A percentile compares a stretch with the other conserved stretches of the same genome.
Evolutionary conservation across 1,140 invertebrate genomes (phyloP).

Genomic region (Dysdera silvatica): DNA sequence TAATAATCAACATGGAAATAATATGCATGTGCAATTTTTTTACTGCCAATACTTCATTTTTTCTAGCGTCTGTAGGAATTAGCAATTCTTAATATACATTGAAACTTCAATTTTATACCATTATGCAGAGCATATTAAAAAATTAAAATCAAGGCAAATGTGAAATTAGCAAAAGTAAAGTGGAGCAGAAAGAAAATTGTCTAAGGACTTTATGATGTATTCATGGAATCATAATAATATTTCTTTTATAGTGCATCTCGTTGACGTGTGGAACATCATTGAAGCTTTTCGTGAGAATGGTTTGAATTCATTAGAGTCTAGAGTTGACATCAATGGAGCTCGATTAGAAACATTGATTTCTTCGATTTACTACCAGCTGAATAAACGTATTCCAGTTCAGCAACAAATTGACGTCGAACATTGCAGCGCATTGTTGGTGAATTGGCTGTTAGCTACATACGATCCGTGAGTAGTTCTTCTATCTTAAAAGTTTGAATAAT

Average conservation of each 20-base stretch:
- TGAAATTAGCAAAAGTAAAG: neutral
- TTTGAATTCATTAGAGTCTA: slow-evolving; percentile 59
- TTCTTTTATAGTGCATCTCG: slow-evolving; percentile 67
- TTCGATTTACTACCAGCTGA: slow-evolving; percentile 74
- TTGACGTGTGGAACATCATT: slow-evolving; percentile 99
- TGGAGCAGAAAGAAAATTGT: neutral
- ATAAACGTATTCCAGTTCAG: slow-evolving; percentile 83
- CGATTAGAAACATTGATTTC: slow-evolving; percentile 83
- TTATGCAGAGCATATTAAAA: neutral
- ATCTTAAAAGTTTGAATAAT: no score
- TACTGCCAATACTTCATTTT: no score
- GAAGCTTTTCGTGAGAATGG: slow-evolving; percentile 97
- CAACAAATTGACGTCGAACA: slow-evolving; percentile 85
- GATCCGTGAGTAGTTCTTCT: slow-evolving; percentile 77
- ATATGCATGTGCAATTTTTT: no score
- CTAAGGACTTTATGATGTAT: neutral
- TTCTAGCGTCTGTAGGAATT: no score
- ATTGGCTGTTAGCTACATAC: slow-evolving; percentile 92
- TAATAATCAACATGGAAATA: no score
- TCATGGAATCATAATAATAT: neutral
- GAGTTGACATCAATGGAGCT: slow-evolving; percentile 80
- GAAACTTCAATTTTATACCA: neutral
- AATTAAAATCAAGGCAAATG: neutral
- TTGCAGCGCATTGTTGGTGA: slow-evolving; percentile 77
- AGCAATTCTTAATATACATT: no score